Percentiles rank a stretch among this genome's conserved stretches.
phyloP scores from a whole-genome alignment of 2,113 vertebrate species.

The Rhegmatorhina hoffmannsi region DNA sequence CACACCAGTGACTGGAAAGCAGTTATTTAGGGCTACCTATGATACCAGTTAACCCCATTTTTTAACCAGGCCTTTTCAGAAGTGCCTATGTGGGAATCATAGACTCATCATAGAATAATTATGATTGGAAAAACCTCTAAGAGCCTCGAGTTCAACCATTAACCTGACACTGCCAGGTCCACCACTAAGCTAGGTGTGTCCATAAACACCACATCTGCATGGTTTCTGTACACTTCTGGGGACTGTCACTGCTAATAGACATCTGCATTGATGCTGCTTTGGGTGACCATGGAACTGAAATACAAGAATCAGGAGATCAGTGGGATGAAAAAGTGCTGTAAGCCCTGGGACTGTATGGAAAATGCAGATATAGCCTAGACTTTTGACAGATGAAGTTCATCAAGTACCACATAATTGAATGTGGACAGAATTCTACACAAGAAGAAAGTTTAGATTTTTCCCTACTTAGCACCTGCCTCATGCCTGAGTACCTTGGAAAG shows the following conservation, averaged over 20 bases:
- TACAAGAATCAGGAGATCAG: neutral
- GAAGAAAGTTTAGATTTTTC: neutral
- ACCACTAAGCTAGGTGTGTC: neutral
- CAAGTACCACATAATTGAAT: neutral
- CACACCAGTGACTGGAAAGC: neutral
- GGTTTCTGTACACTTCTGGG: neutral
- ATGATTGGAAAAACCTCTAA: neutral
- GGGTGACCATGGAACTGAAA: neutral
- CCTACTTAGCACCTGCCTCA: neutral
- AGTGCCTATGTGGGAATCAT: neutral
- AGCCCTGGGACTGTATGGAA: neutral
- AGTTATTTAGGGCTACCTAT: neutral
- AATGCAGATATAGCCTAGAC: rapidly evolving
- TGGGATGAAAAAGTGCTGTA: neutral
- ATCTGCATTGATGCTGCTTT: neutral
- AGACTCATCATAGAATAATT: neutral
- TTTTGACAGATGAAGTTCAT: neutral
- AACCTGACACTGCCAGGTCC: neutral
- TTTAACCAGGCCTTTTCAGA: neutral
- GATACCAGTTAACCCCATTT: neutral
- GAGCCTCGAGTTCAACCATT: neutral
- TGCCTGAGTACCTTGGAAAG: neutral
- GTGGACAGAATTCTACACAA: neutral
- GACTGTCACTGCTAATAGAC: neutral
- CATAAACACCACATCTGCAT: neutral